Evolutionary conservation across 2,888 invertebrate genomes (phyloP), one percentile per base, ranked within the genome.

Genomic region (Hyppa rectilinea): DNA sequence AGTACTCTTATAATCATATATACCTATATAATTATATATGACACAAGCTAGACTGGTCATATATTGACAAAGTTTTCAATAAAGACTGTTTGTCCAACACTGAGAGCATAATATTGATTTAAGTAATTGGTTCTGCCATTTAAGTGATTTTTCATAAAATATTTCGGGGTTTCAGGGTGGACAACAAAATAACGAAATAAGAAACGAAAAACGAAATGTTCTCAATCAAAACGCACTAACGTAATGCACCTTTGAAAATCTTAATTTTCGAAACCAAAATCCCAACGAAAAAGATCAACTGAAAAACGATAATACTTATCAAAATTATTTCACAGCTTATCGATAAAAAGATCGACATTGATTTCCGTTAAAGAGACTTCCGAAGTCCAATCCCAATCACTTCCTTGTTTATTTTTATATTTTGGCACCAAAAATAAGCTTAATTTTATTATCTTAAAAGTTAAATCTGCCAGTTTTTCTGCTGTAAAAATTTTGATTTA

Each of bases 321-420:
- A 31, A 14, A 17, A n/a, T 71, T 71, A 40, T 12, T 20, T 36
- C n/a, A n/a, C 40, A 55, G 45, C 10, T 63, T 40, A 73, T 47
- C 67, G 29, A 40, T 29, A 4, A 29, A 64, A 60, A 80, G 78
- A 76, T 75, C 64, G 63, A 23, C 29, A 23, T 55, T 47, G 38
- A 26, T 63, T 80, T 75, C 76, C 55, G 74, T 47, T 45, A 67
- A 63, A 59, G 58, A 55, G 79, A 79, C 73, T 53, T 50, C 14
- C 23, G 29, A 4, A 7, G n/a, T n/a, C n/a, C n/a, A n/a, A n/a
- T n/a, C 36, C 29, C 47, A 49, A 62, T 62, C 58, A 50, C 49
- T 77, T 77, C 77, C 77, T 75, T 23, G 26, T 40, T 38, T 29
- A n/a, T 29, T 56, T 75, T 43, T 17, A 36, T 43, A 34, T 47